Percentiles rank a stretch among this genome's conserved stretches.
Evolutionary conservation across 92 coral and sea anemone species (phyloP).

Genomic region (Umimayanthus kanabou): DNA sequence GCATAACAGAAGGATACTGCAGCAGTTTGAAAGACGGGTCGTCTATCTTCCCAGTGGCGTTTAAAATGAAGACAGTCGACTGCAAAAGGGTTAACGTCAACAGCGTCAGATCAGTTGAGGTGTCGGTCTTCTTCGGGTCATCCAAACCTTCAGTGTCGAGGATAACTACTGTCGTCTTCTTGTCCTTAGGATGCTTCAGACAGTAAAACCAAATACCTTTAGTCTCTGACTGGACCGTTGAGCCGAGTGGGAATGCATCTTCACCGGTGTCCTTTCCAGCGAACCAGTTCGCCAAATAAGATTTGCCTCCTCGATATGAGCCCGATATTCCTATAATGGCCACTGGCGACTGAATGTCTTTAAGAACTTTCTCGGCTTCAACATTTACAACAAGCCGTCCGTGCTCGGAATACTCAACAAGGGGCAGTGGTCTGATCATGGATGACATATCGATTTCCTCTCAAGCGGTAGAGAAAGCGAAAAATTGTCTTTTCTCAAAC

Average conservation of each 20-base stretch:
- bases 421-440: constrained; percentile 16
- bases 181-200: neutral
- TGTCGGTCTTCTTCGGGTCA: constrained; percentile 27
- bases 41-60: constrained; percentile 18
- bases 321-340: constrained; percentile 27
- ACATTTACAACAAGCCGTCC: constrained; percentile 20
- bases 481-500: neutral
- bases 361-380: neutral
- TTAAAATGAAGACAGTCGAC: constrained; percentile 28
- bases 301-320: constrained; percentile 30
- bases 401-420: constrained; percentile 10
- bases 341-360: constrained; percentile 18
- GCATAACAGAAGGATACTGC: constrained; percentile 29
- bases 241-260: constrained; percentile 22
- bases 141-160: constrained; percentile 36
- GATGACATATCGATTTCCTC: neutral
- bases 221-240: constrained; percentile 32
- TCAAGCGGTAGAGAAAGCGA: neutral
- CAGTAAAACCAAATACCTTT: constrained; percentile 44
- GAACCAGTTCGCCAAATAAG: constrained; percentile 25
- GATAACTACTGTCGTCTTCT: neutral
- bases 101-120: neutral
- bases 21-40: constrained; percentile 17
- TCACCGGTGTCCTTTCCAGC: constrained; percentile 9
- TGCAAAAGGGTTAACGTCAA: constrained; percentile 9